Percentiles rank a stretch among this genome's conserved stretches.
phyloP scores from a whole-genome alignment of 2,888 invertebrate genomes.

The Labia minor region DNA sequence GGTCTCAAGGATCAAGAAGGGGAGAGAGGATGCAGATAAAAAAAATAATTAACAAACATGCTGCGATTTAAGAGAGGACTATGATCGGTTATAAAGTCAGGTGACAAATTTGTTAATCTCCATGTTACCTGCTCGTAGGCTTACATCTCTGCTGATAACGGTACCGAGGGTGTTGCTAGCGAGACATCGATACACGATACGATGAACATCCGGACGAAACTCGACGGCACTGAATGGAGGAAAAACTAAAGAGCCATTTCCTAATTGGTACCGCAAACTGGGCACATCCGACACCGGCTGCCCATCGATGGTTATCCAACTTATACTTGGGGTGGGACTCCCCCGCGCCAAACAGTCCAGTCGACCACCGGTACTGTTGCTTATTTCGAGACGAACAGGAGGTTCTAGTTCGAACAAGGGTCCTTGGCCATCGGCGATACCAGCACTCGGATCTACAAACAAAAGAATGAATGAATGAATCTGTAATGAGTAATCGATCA shows the following conservation, averaged over 20 bases:
- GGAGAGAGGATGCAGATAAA: too few relatives aligned
- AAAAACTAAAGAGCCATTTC: conserved; percentile 30
- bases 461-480: too few relatives aligned
- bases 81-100: too few relatives aligned
- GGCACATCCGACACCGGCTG: conserved; percentile 28
- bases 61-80: too few relatives aligned
- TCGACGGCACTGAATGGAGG: conserved; percentile 30
- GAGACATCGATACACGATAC: conserved; percentile 28
- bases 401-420: conserved; percentile 24
- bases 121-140: conserved; percentile 27
- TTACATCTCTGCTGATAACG: conserved; percentile 26
- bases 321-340: conserved; percentile 23
- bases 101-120: too few relatives aligned
- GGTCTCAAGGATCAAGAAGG: too few relatives aligned
- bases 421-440: conserved; percentile 31
- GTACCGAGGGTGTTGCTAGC: conserved; percentile 26
- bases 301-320: conserved; percentile 29
- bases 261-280: conserved; percentile 28
- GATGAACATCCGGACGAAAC: conserved; percentile 31
- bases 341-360: conserved; percentile 24
- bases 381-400: conserved; percentile 22
- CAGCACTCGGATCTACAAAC: background rate
- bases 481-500: too few relatives aligned
- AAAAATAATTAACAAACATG: too few relatives aligned
- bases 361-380: conserved; percentile 23